Percentiles rank a stretch among this genome's conserved stretches.
These are phyloP conservation scores for Acridotheres tristis DNA, from an alignment of 2,797 vertebrate species.

Conservation along the genomic window DNA sequence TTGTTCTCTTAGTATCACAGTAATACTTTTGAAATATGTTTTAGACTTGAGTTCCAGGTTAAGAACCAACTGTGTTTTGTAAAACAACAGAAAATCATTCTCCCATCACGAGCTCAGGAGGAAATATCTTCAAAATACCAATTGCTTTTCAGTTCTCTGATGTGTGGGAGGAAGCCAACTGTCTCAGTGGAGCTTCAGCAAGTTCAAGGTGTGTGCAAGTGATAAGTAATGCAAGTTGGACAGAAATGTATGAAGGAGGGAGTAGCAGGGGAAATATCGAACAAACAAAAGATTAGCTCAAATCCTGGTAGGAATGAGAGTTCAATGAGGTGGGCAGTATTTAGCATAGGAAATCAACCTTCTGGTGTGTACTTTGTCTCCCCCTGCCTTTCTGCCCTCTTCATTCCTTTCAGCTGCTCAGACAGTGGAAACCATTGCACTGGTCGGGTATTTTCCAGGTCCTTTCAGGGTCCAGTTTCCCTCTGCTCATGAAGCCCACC, in stretches of 20 bases:
- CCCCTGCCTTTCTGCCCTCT: conserved; percentile 20
- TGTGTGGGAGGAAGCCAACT: not conserved
- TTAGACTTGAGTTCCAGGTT: not conserved
- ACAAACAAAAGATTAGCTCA: not conserved
- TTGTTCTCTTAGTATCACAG: not conserved
- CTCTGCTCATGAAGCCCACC: not conserved
- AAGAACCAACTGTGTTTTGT: not conserved
- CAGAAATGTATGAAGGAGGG: not conserved
- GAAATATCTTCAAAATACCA: not conserved
- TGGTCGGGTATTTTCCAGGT: not conserved
- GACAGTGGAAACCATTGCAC: not conserved
- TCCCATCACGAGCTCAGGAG: not conserved
- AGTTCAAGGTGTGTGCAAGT: not conserved
- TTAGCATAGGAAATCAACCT: not conserved
- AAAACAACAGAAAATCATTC: not conserved
- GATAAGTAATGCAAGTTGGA: not conserved
- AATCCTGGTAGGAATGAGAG: not conserved
- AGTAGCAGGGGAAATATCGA: not conserved
- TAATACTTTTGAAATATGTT: not conserved
- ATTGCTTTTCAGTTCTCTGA: not conserved
- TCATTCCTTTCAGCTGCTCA: not conserved
- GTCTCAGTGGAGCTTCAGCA: not conserved
- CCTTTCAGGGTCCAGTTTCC: not conserved
- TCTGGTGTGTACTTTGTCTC: conserved; percentile 41
- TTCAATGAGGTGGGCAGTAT: not conserved